Base-by-base conservation (phyloP, 2,888 invertebrate genomes). In the Thymelicus sylvestris region DNA sequence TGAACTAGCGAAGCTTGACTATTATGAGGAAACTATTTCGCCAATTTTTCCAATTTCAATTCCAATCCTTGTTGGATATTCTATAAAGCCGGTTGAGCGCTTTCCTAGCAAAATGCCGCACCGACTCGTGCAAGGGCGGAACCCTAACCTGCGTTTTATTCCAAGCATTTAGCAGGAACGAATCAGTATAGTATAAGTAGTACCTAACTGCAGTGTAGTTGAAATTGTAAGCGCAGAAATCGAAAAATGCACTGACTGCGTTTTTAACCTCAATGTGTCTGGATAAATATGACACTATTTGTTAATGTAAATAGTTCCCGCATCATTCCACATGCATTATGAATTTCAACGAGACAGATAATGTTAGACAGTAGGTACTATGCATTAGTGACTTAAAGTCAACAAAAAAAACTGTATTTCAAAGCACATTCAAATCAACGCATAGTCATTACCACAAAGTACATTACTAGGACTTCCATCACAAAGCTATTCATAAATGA, bases 351-450 rank as follows among this genome's bases (percentile, higher is more conserved):
- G 55, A 55, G 12, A 24, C 24, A 7, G 55, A 52, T 19, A 24
- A 55, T 24, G 24, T 55, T 8, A 55, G 24, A 55, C 6, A 55
- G 5, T 55, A 50, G 31, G 44, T 44, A 12, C 12, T 55, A 24
- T n/a, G 6, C 24, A 7, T 55, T 55, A 55, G 0, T 55, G 10
- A 55, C 55, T 8, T 52, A 19, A 52, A 52, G 52, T 55, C 10
- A 24, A 55, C 12, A 24, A 55, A 55, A 55, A 52, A 55, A 55
- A 3, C 55, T 2, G 31, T 24, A 31, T 55, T 55, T 67, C 64
- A 48, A 72, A 41, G 63, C 72, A 69, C 72, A 62, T 13, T 50
- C 67, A 66, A 67, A 77, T 63, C 63, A 19, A 48, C 50, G 48
- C 15, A 64, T 15, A 38, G 48, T 15, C 31, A 64, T 64, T 64